Conservation (phyloP, 2,888 invertebrate species). For the Catonia carolina region DNA sequence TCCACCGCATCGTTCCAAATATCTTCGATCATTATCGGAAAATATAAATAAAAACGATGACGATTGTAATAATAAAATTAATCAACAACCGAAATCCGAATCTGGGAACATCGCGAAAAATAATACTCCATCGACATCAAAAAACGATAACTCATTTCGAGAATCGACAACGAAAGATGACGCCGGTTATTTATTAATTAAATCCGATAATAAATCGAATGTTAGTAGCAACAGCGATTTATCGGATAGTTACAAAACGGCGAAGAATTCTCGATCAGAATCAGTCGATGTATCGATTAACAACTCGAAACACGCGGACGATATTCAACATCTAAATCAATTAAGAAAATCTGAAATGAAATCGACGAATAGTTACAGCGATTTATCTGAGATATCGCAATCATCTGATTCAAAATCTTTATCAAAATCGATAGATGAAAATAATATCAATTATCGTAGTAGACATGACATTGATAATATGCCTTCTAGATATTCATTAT, state of each 20-base stretch:
- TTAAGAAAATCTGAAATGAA: neutral
- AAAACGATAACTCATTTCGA: no score
- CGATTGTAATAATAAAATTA: no score
- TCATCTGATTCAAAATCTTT: neutral
- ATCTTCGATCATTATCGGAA: constrained; percentile 21
- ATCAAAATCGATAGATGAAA: neutral
- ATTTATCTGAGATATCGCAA: neutral
- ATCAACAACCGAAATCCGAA: no score
- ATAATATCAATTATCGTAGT: no score
- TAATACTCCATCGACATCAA: no score
- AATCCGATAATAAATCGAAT: neutral
- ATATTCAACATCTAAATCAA: no score
- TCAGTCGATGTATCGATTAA: constrained; percentile 2
- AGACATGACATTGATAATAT: no score
- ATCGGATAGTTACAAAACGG: constrained; percentile 6
- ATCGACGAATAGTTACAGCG: neutral
- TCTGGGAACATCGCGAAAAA: no score
- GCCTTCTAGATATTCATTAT: no score
- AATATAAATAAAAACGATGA: constrained; percentile 13
- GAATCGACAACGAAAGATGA: no score
- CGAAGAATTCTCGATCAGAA: neutral
- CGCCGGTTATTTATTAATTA: neutral
- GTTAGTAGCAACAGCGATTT: constrained; percentile 5
- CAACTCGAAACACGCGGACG: no score
- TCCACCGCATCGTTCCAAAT: constrained; percentile 21